Percentiles rank a stretch among this genome's conserved stretches.
phyloP scores from a whole-genome alignment of 2,888 invertebrate genomes.

The Latrodectus elegans region DNA sequence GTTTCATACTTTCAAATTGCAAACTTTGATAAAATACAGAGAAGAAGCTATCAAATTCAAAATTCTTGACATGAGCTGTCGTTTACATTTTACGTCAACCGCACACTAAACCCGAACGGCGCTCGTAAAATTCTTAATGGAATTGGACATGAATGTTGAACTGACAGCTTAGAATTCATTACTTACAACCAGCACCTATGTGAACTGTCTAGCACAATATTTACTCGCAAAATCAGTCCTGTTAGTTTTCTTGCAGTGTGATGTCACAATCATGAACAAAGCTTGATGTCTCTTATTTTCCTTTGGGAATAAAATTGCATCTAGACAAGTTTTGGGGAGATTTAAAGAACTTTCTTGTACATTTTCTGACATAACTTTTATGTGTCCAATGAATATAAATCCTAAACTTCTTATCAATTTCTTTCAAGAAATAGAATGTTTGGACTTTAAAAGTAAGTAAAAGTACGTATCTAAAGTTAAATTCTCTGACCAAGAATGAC shows the following conservation, averaged over 20 bases:
- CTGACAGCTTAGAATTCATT: constrained; percentile 17
- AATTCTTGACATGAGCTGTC: background rate
- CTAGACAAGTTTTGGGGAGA: too few relatives aligned
- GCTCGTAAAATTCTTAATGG: constrained; percentile 35
- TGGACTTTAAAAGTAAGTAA: too few relatives aligned
- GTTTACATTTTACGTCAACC: constrained; percentile 18
- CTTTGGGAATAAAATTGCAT: background rate
- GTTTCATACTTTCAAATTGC: too few relatives aligned
- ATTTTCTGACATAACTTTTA: too few relatives aligned
- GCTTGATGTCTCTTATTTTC: background rate
- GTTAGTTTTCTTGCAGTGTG: background rate
- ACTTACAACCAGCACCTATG: background rate
- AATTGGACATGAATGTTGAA: constrained; percentile 17
- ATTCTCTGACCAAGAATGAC: too few relatives aligned
- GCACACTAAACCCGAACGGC: constrained; percentile 5
- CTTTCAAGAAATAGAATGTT: too few relatives aligned
- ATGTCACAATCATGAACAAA: background rate
- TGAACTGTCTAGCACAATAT: background rate
- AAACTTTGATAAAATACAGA: too few relatives aligned
- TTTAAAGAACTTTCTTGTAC: too few relatives aligned
- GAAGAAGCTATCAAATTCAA: too few relatives aligned
- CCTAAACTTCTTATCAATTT: too few relatives aligned
- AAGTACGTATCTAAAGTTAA: too few relatives aligned
- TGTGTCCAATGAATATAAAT: too few relatives aligned
- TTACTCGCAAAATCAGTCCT: background rate